Conservation (phyloP, 2,113 vertebrate genomes). For the Merops nubicus region DNA sequence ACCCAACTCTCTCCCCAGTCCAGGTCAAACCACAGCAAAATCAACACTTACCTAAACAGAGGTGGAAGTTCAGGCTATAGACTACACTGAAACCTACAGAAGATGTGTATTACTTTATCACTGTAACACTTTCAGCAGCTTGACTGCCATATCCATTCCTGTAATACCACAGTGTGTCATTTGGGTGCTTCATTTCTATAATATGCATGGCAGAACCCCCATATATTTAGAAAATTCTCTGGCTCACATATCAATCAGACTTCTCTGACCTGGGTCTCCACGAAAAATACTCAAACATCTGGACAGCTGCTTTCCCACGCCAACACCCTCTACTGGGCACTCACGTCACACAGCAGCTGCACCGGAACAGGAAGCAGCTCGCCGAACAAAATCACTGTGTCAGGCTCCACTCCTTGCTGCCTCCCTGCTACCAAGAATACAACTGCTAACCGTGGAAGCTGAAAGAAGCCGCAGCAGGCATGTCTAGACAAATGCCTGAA, state of each 20-base stretch:
- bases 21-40: background rate
- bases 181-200: background rate
- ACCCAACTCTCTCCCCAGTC: background rate
- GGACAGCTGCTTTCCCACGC: background rate
- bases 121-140: background rate
- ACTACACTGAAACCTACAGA: background rate
- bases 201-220: rapidly evolving
- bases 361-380: rapidly evolving
- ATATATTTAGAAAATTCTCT: background rate
- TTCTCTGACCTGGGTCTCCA: rapidly evolving
- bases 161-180: background rate
- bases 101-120: background rate
- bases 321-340: background rate
- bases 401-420: background rate
- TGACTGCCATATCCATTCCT: background rate
- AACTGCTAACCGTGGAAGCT: rapidly evolving
- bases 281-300: background rate
- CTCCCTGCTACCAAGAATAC: background rate
- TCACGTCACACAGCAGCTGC: rapidly evolving
- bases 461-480: background rate
- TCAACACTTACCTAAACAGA: background rate
- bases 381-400: background rate
- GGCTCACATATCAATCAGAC: background rate
- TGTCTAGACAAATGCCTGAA: background rate
- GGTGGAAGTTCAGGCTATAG: background rate